A percentile compares a stretch with the other conserved stretches of the same genome.
Conservation (phyloP, 2,888 invertebrate genomes). For the Mesoligia furuncula region DNA sequence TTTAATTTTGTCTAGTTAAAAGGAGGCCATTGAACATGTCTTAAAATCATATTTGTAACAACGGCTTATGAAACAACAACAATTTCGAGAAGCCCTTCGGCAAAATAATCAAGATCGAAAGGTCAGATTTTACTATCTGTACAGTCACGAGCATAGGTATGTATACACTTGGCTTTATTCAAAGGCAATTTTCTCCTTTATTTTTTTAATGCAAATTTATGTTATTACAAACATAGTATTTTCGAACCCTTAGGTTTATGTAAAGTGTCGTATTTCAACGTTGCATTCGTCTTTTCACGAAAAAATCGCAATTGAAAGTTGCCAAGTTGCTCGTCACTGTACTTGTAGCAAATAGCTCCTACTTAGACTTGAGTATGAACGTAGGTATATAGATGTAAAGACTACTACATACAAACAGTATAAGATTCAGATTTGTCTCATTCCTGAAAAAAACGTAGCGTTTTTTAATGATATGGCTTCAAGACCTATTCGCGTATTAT, state of each 20-base stretch:
- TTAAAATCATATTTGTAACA: conserved; percentile 24
- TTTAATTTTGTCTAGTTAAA: not conserved
- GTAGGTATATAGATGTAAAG: not conserved
- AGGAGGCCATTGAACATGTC: not conserved
- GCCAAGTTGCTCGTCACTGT: no score
- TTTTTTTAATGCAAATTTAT: no score
- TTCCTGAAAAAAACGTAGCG: not conserved
- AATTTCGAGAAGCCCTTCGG: conserved; percentile 37
- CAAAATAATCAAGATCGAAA: conserved; percentile 55
- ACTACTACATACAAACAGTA: not conserved
- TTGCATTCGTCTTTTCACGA: no score
- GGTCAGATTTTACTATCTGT: conserved; percentile 63
- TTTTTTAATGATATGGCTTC: not conserved
- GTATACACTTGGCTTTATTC: no score
- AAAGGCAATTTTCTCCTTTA: no score
- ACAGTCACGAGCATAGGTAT: no score
- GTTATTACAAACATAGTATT: no score
- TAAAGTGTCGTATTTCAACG: no score
- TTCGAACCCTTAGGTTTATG: no score
- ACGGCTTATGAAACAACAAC: conserved; percentile 30
- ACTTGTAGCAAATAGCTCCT: conserved; percentile 36
- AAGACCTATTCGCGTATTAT: not conserved
- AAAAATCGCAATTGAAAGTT: no score
- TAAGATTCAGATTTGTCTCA: not conserved
- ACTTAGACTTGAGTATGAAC: conserved; percentile 36